These are phyloP conservation scores for Chaetophractus vellerosus DNA, from an alignment of 2,797 vertebrate genomes.

Conservation along the genomic window DNA sequence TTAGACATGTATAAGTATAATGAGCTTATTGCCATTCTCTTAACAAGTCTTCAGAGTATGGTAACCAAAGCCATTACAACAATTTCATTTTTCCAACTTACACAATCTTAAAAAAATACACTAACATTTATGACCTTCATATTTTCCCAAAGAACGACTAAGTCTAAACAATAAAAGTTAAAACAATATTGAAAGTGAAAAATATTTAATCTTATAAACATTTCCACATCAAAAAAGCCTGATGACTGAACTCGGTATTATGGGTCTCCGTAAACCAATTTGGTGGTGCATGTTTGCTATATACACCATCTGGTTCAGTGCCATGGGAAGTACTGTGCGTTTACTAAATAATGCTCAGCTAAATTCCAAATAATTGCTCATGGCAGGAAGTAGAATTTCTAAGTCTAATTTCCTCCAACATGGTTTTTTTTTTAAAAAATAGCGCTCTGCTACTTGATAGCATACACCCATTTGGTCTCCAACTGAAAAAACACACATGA, in stretches of 20 bases:
- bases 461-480: background rate
- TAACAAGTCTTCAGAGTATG: background rate
- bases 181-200: constrained; percentile 76
- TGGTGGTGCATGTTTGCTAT: background rate
- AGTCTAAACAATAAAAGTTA: constrained; percentile 65
- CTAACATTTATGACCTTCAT: constrained; percentile 53
- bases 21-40: background rate
- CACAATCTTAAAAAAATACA: constrained; percentile 50
- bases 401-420: constrained; percentile 22
- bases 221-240: constrained; percentile 63
- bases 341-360: constrained; percentile 62
- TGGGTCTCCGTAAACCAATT: constrained; percentile 72
- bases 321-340: background rate
- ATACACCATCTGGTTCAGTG: background rate
- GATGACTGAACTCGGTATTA: constrained; percentile 41
- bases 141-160: constrained; percentile 70
- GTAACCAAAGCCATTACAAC: constrained; percentile 34
- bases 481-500: background rate
- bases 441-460: background rate
- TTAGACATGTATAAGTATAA: background rate
- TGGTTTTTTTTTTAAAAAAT: background rate
- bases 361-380: constrained; percentile 55
- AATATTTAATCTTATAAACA: constrained; percentile 76
- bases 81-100: constrained; percentile 62
- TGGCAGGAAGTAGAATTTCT: constrained; percentile 54